Percentiles rank a stretch among this genome's conserved stretches.
Evolutionary conservation across 2,113 vertebrate genomes (phyloP).

Genomic region (Gymnogyps californianus): DNA sequence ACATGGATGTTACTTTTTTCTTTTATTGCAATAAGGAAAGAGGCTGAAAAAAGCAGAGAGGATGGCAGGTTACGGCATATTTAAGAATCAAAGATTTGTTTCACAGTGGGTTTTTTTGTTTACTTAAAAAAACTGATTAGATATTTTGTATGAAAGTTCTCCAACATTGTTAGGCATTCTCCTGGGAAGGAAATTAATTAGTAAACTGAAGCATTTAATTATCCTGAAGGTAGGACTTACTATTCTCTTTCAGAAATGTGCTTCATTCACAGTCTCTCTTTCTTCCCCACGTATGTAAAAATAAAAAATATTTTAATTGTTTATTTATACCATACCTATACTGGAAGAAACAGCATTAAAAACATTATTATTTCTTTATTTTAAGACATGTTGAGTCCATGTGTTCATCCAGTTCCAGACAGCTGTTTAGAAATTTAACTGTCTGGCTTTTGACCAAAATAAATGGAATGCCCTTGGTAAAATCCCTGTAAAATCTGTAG

Average conservation of each 20-base stretch:
- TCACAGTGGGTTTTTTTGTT: not conserved
- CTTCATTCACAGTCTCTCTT: not conserved
- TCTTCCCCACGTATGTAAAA: not conserved
- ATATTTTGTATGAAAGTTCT: not conserved
- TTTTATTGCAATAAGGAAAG: not conserved
- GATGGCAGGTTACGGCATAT: not conserved
- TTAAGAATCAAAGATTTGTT: not conserved
- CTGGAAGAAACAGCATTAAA: not conserved
- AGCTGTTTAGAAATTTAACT: constrained; percentile 39
- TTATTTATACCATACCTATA: not conserved
- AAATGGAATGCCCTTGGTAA: constrained; percentile 37
- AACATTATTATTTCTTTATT: not conserved
- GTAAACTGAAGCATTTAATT: not conserved
- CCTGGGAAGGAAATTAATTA: not conserved
- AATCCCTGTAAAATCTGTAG: constrained; percentile 20
- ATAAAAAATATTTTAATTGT: not conserved
- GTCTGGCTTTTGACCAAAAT: constrained; percentile 36
- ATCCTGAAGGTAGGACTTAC: not conserved
- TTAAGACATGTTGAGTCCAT: constrained; percentile 19
- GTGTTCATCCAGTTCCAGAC: constrained; percentile 21
- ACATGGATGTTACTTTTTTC: not conserved
- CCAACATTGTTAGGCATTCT: not conserved
- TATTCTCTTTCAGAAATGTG: not conserved
- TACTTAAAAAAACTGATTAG: not conserved
- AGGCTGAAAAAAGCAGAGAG: not conserved